phyloP scores from a whole-genome alignment of 2,888 invertebrate genomes.

The Drosophila niveifrons region DNA sequence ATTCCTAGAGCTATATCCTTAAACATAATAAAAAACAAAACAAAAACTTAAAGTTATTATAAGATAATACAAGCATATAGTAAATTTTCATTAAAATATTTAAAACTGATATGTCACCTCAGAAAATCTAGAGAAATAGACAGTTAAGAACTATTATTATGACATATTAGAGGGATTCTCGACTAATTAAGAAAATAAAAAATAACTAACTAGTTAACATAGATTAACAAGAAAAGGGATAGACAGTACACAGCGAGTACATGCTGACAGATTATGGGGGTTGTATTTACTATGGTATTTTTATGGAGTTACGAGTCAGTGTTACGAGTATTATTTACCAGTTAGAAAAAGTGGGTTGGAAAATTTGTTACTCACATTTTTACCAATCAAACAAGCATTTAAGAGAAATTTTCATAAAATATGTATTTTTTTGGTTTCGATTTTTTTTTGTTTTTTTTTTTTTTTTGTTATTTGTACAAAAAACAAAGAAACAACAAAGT shows the following conservation, averaged over 20 bases:
- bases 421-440: constrained; percentile 44
- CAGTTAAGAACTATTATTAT: not conserved
- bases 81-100: not conserved
- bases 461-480: constrained; percentile 30
- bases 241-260: constrained; percentile 40
- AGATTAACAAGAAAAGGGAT: not conserved
- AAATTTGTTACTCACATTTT: constrained; percentile 84
- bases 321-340: constrained; percentile 67
- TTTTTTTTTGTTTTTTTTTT: constrained; percentile 14
- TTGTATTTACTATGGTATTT: constrained; percentile 31
- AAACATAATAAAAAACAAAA: too few species aligned
- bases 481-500: constrained; percentile 72
- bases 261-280: constrained; percentile 46
- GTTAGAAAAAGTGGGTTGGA: constrained; percentile 71
- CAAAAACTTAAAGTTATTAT: too few species aligned
- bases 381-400: constrained; percentile 85
- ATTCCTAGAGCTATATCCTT: too few species aligned
- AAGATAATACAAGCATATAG: not conserved
- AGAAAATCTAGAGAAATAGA: not conserved
- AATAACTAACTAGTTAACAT: constrained; percentile 25
- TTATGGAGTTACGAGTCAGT: constrained; percentile 32
- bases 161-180: not conserved
- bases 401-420: constrained; percentile 82
- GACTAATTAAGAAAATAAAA: not conserved
- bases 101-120: not conserved